These are phyloP conservation scores for Zapornia atra DNA, from an alignment of 2,113 vertebrate species.

Conservation along the genomic window DNA sequence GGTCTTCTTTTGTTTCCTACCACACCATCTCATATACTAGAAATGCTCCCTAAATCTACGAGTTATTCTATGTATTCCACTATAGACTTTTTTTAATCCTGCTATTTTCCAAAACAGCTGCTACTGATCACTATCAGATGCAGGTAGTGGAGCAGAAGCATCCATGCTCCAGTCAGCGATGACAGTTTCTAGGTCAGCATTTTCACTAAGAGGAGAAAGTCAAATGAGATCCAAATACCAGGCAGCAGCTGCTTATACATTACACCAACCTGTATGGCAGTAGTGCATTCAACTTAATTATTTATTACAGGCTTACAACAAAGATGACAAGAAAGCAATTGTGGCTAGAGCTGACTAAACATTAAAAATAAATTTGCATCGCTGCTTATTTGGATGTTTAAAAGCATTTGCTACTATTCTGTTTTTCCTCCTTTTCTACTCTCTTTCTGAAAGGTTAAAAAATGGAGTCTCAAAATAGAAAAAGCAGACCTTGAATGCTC, in stretches of 20 bases:
- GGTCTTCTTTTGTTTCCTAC: neutral
- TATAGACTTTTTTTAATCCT: neutral
- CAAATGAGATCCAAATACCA: conserved; percentile 1
- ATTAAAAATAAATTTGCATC: neutral
- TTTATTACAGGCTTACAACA: conserved; percentile 10
- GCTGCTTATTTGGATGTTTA: neutral
- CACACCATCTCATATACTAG: neutral
- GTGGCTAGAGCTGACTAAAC: neutral
- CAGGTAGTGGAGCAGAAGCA: conserved; percentile 13
- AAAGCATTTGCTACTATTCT: neutral
- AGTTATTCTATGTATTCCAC: neutral
- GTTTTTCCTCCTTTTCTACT: neutral
- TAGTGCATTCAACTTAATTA: neutral
- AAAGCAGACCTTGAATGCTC: neutral
- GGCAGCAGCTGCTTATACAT: neutral
- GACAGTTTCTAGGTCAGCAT: conserved; percentile 19
- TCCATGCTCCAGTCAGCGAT: neutral
- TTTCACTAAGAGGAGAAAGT: neutral
- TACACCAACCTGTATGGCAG: neutral
- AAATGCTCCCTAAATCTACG: neutral
- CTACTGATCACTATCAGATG: neutral
- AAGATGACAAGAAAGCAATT: neutral
- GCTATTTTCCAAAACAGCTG: neutral
- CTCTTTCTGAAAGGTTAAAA: neutral
- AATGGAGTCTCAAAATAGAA: neutral